These are phyloP conservation scores for Heliconius sara DNA, from an alignment of 2,888 invertebrate species.

Conservation along the genomic window DNA sequence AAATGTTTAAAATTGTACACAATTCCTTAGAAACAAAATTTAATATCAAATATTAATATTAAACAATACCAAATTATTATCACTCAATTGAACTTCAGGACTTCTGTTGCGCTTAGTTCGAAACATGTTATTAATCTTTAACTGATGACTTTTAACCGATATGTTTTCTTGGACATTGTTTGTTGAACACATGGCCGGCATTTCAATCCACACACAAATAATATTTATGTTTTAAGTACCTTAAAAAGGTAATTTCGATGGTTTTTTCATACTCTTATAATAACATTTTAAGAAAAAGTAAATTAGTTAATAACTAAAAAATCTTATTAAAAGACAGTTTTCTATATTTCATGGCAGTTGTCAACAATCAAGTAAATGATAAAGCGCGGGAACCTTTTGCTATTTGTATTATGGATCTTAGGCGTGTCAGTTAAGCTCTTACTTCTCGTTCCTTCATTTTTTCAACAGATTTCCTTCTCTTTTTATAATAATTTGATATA, in stretches of 20 bases:
- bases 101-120: constrained; percentile 61
- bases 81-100: constrained; percentile 47
- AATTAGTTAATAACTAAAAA: neutral
- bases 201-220: neutral
- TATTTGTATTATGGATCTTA: neutral
- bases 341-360: neutral
- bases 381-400: neutral
- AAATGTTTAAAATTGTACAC: neutral
- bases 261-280: neutral
- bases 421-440: neutral
- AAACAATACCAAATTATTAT: constrained; percentile 25
- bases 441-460: too few relatives aligned
- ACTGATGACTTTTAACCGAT: constrained; percentile 51
- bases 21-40: neutral
- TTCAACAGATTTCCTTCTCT: too few relatives aligned
- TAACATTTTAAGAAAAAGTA: neutral
- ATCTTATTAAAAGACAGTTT: neutral
- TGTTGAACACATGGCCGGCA: neutral
- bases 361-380: neutral
- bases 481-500: too few relatives aligned
- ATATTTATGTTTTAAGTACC: neutral
- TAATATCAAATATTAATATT: neutral
- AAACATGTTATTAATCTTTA: constrained; percentile 63
- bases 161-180: constrained; percentile 4
- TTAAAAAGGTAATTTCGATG: neutral